Conservation (phyloP, 2,113 vertebrate species). For the Leptobrachium leishanense region DNA sequence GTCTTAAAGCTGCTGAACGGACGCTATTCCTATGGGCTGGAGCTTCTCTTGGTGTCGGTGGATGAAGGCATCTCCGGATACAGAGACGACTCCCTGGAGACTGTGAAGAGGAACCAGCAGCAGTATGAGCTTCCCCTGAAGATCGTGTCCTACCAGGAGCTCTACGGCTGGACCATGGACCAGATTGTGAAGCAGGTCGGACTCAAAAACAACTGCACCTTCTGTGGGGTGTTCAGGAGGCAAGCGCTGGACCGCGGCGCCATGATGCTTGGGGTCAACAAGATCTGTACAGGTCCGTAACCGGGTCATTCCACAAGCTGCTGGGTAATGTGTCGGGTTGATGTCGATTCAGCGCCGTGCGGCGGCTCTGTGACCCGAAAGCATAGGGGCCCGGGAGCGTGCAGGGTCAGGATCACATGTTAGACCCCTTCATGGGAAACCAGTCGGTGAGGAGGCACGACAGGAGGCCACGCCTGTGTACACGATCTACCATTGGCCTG, state of each 20-base stretch:
- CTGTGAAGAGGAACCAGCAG: conserved; percentile 77
- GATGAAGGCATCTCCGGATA: conserved; percentile 87
- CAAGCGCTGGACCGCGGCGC: conserved; percentile 83
- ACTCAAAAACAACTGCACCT: conserved; percentile 84
- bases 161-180: conserved; percentile 90
- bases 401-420: too few relatives aligned
- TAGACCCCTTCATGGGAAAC: too few relatives aligned
- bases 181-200: conserved; percentile 78
- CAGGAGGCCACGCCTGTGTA: too few relatives aligned
- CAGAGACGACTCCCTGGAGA: conserved; percentile 81
- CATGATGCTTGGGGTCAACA: conserved; percentile 79
- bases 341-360: too few relatives aligned
- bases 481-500: too few relatives aligned
- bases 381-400: too few relatives aligned
- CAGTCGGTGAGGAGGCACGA: too few relatives aligned
- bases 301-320: too few relatives aligned
- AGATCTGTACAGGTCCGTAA: conserved; percentile 80
- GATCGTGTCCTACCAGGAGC: conserved; percentile 80
- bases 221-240: conserved; percentile 85
- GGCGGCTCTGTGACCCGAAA: too few relatives aligned
- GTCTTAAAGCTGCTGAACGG: conserved; percentile 77
- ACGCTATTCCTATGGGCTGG: conserved; percentile 72
- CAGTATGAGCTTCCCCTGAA: conserved; percentile 80
- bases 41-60: conserved; percentile 79
- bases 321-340: too few relatives aligned